Evolutionary conservation across 2,888 invertebrate species (phyloP), one percentile per base, ranked within the genome.

Genomic region (Spodoptera littoralis): DNA sequence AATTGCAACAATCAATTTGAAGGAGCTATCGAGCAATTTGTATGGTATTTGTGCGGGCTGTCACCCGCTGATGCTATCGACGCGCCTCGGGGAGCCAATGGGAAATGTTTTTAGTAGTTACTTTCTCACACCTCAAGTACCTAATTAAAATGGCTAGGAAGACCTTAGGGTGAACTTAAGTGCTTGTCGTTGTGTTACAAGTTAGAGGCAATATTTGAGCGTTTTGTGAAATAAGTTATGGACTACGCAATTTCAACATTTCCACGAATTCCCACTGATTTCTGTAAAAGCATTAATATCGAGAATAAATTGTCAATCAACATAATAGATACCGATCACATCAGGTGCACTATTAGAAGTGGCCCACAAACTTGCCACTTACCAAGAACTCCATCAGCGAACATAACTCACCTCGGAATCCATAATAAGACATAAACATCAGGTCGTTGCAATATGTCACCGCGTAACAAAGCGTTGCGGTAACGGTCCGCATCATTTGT

Each of bases 41-140:
- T 94, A 93, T 91, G 92, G 92, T 93, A 91, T 93, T 93, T 93
- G 94, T 94, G 94, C 94, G 94, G 94, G 94, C 89, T 92, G 93
- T 92, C 92, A 90, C 91, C 92, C 91, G 92, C 89, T 90, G 94
- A 93, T 94, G 88, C 86, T 92, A 92, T 93, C 93, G 88, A 78
- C 79, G 80, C 92, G 77, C 90, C 84, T 91, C 88, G 79, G 94
- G 94, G 93, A 84, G 92, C 88, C 91, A 90, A 84, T 92, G 93
- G 92, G 92, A 92, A 92, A 85, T 86, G 83, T 85, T 88, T 88
- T 86, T 81, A 77, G 85, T 81, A 81, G 88, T 84, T 86, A 88
- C 83, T 90, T 93, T 93, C 94, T 93, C 94, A 94, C 93, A 94
- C 93, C 90, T 92, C 81, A 86, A 87, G 84, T 59, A 27, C 66